Conservation (phyloP, 2,113 vertebrate genomes). For the Raja brachyura region DNA sequence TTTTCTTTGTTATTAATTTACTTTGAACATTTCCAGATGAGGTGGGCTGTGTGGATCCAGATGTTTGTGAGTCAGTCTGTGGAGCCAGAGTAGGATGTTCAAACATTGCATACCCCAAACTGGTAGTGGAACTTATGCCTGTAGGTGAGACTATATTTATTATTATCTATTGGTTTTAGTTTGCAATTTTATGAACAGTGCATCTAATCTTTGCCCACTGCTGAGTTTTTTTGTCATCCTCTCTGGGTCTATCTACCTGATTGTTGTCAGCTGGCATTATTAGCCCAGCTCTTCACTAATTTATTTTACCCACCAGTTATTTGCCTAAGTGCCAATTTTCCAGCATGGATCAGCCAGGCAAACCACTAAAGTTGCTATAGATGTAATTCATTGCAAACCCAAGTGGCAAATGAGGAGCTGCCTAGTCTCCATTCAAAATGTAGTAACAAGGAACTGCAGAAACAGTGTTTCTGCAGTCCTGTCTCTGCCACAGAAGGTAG, state of each 20-base stretch:
- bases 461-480: no score
- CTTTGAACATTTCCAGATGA: slow-evolving; percentile 62
- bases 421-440: not conserved
- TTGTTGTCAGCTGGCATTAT: not conserved
- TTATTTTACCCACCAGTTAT: not conserved
- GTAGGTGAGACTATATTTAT: slow-evolving; percentile 63
- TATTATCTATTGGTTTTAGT: not conserved
- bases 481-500: no score
- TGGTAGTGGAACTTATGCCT: slow-evolving; percentile 85
- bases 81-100: slow-evolving; percentile 80
- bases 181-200: not conserved
- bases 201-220: not conserved
- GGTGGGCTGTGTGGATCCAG: slow-evolving; percentile 81
- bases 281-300: not conserved
- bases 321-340: not conserved
- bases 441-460: not conserved
- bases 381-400: no score
- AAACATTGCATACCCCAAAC: slow-evolving; percentile 90
- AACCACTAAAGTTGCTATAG: not conserved
- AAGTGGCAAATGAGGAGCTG: not conserved
- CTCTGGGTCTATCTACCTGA: not conserved
- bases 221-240: not conserved
- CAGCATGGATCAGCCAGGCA: not conserved
- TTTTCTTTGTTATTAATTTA: not conserved
- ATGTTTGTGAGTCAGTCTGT: slow-evolving; percentile 68